Evolutionary conservation across 2,888 invertebrate species (phyloP), one percentile per base, ranked within the genome.

Genomic region (Apantesis nais): DNA sequence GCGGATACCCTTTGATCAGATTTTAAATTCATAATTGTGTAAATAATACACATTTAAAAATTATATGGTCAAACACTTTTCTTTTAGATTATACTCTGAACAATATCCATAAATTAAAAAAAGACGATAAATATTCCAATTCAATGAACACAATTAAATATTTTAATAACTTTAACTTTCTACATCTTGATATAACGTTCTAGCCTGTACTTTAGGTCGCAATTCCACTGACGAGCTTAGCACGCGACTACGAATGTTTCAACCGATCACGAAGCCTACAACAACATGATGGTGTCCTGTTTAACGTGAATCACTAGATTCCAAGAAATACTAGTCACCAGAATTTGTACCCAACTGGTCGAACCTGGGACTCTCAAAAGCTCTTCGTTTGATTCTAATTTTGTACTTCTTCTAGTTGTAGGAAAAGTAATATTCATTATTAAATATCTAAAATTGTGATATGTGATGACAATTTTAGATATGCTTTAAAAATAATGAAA

Each of bases 181-280:
- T 16, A 16, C 31, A 60, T 19, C 60, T 16, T 61, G 4, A 55
- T 55, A 22, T 29, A 62, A 52, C 48, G 68, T 29, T 48, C n/a
- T 60, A 73, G 76, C 76, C 62, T 67, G 61, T 78, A 16, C 0
- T 70, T 84, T 81, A 71, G 14, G 69, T 80, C 85, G 70, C 66
- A 66, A 65, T 39, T 62, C 39, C 66, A 72, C 68, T 74, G 79
- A 79, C 78, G 78, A 75, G 83, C 78, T 83, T 81, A 88, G 86
- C 92, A 92, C 92, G 92, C 92, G 91, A 92, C 90, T 86, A 81
- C 76, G 81, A 83, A 85, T 86, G 83, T 85, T 86, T 87, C 81
- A 87, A 85, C 85, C 83, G 84, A 86, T 87, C 89, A 89, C 88
- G 87, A 88, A 84, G 81, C 72, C 71, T 78, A 77, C 78, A 72